Evolutionary conservation across 2,888 invertebrate species (phyloP), one percentile per base, ranked within the genome.

Genomic region (Sinodicranocentrus sp.): DNA sequence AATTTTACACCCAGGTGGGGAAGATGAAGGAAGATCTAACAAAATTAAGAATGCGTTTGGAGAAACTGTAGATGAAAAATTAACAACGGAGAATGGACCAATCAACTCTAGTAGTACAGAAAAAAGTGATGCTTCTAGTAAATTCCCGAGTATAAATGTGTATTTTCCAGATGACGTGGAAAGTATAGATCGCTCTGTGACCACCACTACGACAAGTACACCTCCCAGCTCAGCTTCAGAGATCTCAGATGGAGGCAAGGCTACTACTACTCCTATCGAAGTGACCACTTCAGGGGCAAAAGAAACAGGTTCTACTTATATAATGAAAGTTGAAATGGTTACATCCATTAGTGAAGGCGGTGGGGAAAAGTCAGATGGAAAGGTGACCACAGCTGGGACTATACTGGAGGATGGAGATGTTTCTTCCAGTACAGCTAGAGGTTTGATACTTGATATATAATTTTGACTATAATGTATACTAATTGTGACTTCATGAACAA

Each of bases 111-210:
- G 33, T 13, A 25, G 3, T 21, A 17, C 3, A 8, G 1, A n/a
- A 19, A n/a, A 2, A 19, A 19, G 0, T 6, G 17, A 23, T 8
- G 13, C 39, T 19, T 1, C n/a, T 6, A 52, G 28, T n/a, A 70
- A 48, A 10, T 44, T 68, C 59, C 78, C 78, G 63, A 63, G 63
- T 63, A 61, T 79, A 71, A 33, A 33, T 26, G 63, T 71, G 71
- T 79, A 28, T 15, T 79, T 79, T 63, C 71, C 70, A 15, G 78
- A 79, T 17, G 25, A 63, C 10, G 71, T 13, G 3, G 71, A 28
- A 33, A 63, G 70, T 21, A 71, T 48, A 13, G 52, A 71, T 23
- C 1, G 23, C 0, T 10, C 44, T 2, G 59, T 19, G n/a, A 13
- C 26, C 1, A 52, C 48, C 2, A 48, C 48, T 10, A 3, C 52